Evolutionary conservation across 2,797 vertebrate genomes (phyloP).

Genomic region (Poeciliopsis gracilis): DNA sequence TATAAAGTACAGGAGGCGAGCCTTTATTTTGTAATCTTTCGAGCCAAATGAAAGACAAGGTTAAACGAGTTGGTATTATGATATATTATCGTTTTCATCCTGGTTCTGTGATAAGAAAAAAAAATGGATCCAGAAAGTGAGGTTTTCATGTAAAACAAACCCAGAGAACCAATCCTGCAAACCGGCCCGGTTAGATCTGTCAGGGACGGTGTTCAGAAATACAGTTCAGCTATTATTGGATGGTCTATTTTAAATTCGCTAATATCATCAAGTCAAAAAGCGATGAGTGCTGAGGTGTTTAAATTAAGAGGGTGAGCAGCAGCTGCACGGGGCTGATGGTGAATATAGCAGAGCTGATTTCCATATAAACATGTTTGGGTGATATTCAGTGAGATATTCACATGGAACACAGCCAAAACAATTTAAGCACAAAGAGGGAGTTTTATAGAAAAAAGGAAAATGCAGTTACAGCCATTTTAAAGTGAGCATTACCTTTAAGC

Average conservation of each 20-base stretch:
- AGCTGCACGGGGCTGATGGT: neutral
- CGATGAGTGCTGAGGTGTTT: neutral
- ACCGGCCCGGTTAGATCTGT: neutral
- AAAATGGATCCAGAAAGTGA: neutral
- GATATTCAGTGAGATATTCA: neutral
- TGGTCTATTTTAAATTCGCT: neutral
- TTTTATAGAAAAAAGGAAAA: neutral
- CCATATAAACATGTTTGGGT: neutral
- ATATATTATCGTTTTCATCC: neutral
- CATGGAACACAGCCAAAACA: neutral
- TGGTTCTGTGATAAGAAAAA: neutral
- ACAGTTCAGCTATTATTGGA: neutral
- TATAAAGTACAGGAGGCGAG: neutral
- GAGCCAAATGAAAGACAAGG: neutral
- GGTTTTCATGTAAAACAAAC: neutral
- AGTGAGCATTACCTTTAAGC: neutral
- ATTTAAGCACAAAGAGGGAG: neutral
- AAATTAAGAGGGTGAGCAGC: slow-evolving; percentile 3
- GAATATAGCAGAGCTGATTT: slow-evolving; percentile 2
- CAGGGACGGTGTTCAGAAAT: neutral
- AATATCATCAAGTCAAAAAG: neutral
- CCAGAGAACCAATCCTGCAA: neutral
- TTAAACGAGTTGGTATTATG: neutral
- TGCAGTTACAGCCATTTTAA: neutral
- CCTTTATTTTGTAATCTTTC: neutral